Conservation (phyloP, 1,140 invertebrate genomes). For the Trachymyrmex septentrionalis region DNA sequence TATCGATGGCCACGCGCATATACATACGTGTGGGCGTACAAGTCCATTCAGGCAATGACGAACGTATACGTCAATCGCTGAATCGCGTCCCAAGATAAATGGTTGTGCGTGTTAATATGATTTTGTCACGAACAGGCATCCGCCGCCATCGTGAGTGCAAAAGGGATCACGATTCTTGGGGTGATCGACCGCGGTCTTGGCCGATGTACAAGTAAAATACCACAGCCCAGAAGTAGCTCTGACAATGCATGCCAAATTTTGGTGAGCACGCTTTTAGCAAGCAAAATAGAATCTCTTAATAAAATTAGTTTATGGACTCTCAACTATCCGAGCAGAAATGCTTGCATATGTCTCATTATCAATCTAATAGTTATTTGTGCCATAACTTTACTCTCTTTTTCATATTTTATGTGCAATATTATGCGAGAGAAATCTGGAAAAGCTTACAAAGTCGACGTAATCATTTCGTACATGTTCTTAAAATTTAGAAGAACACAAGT, state of each 20-base stretch:
- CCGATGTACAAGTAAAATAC: slow-evolving; percentile 36
- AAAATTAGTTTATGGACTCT: slow-evolving; percentile 19
- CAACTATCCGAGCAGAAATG: neutral
- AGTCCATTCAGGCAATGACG: slow-evolving; percentile 23
- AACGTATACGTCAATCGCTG: slow-evolving; percentile 51
- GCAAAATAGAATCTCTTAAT: neutral
- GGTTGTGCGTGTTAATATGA: slow-evolving; percentile 27
- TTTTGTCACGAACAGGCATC: slow-evolving; percentile 16
- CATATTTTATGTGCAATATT: neutral
- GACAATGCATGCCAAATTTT: slow-evolving; percentile 46
- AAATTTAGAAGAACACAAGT: slow-evolving; percentile 41
- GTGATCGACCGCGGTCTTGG: slow-evolving; percentile 53
- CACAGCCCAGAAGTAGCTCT: neutral
- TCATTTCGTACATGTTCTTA: neutral
- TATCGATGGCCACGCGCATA: neutral
- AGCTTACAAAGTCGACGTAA: slow-evolving; percentile 4
- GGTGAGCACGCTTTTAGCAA: slow-evolving; percentile 1
- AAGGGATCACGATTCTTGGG: slow-evolving; percentile 18
- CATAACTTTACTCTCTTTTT: neutral
- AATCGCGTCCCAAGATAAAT: slow-evolving; percentile 18
- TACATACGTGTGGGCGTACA: neutral
- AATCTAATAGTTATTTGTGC: neutral
- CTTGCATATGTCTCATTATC: neutral
- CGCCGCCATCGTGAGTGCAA: neutral
- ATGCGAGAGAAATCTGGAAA: neutral